phyloP scores from a whole-genome alignment of 2,113 vertebrate genomes.

The Leptobrachium leishanense region DNA sequence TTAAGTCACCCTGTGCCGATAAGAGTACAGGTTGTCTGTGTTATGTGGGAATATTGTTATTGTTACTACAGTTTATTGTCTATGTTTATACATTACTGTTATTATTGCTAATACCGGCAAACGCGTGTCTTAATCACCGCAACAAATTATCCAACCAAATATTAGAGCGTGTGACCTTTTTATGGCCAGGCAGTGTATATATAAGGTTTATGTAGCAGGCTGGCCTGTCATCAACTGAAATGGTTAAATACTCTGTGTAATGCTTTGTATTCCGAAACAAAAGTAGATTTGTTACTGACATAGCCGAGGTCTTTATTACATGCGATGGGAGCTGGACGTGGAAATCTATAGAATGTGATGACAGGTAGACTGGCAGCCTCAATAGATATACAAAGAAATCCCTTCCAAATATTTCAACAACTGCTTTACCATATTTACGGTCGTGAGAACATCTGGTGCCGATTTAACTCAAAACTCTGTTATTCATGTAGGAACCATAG shows the following conservation, averaged over 20 bases:
- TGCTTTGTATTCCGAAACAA: background rate
- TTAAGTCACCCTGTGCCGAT: too few species aligned
- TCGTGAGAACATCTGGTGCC: constrained; percentile 35
- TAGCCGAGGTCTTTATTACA: background rate
- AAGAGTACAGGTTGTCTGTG: too few species aligned
- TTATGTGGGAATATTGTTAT: too few species aligned
- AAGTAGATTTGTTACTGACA: background rate
- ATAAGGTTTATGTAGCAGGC: too few species aligned
- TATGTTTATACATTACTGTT: too few species aligned
- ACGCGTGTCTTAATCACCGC: too few species aligned
- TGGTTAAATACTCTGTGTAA: background rate
- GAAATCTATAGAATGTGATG: constrained; percentile 33
- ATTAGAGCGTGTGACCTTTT: too few species aligned
- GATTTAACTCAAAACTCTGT: constrained; percentile 30
- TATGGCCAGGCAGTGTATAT: too few species aligned
- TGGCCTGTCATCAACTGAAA: background rate
- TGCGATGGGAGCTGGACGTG: background rate
- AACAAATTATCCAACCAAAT: too few species aligned
- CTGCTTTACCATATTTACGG: constrained; percentile 36
- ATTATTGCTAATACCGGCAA: too few species aligned
- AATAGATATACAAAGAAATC: constrained; percentile 32
- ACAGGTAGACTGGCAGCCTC: constrained; percentile 22
- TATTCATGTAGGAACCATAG: constrained; percentile 32
- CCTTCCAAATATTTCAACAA: constrained; percentile 43
- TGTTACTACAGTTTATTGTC: too few species aligned